A percentile compares a stretch with the other conserved stretches of the same genome.
Evolutionary conservation across 2,888 invertebrate species (phyloP).

Genomic region (Cordylochernes scorpioides): DNA sequence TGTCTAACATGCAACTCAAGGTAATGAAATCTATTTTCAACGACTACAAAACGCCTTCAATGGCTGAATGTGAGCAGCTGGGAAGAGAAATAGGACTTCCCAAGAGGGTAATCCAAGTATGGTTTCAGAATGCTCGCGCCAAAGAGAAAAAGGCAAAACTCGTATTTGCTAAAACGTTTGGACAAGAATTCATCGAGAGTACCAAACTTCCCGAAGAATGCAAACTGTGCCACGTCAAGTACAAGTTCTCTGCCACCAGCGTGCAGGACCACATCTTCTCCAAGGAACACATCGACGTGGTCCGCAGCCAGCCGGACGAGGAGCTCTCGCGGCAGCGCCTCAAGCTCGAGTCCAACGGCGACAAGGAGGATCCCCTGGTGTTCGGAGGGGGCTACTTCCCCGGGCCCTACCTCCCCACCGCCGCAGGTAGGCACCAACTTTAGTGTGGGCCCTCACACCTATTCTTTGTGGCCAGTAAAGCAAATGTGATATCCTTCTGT

Average conservation of each 20-base stretch:
- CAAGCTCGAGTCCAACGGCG: too few species aligned
- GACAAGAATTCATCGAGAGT: constrained; percentile 25
- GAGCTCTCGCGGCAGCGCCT: background rate
- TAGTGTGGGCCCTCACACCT: too few species aligned
- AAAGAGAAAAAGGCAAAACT: constrained; percentile 78
- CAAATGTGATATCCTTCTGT: too few species aligned
- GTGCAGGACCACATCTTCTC: constrained; percentile 93
- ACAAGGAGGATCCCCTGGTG: too few species aligned
- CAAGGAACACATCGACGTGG: constrained; percentile 59
- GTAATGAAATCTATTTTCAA: constrained; percentile 79
- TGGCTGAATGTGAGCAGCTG: constrained; percentile 76
- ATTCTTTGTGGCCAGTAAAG: too few species aligned
- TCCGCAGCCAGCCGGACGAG: constrained; percentile 2
- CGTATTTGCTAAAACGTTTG: constrained; percentile 13
- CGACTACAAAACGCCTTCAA: constrained; percentile 90
- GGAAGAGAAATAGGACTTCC: constrained; percentile 77
- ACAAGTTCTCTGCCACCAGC: constrained; percentile 42
- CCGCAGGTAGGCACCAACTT: too few species aligned
- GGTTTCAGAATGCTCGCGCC: constrained; percentile 96
- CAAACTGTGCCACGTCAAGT: constrained; percentile 66
- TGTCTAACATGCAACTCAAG: constrained; percentile 42
- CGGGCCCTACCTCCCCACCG: too few species aligned
- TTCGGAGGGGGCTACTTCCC: too few species aligned
- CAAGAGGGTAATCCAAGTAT: constrained; percentile 61
- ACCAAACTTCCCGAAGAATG: constrained; percentile 39